A percentile compares a stretch with the other conserved stretches of the same genome.
These are phyloP conservation scores for Diabrotica undecimpunctata DNA, from an alignment of 1,140 invertebrate genomes.

Conservation along the genomic window DNA sequence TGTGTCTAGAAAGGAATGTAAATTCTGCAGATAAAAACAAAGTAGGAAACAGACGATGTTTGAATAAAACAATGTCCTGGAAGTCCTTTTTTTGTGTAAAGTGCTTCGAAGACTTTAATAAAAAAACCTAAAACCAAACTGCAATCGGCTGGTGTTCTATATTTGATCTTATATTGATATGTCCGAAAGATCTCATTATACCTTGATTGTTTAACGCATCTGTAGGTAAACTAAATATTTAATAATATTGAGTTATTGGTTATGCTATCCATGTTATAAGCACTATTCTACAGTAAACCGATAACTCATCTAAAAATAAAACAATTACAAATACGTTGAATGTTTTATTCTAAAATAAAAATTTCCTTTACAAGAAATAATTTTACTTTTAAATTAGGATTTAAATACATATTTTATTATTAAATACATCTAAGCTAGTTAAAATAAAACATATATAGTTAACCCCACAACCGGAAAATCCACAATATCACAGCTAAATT, in stretches of 20 bases:
- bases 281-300: no score
- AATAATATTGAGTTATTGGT: no score
- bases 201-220: no score
- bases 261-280: background rate
- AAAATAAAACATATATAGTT: conserved; percentile 17
- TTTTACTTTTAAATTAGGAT: background rate
- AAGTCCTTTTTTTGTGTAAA: conserved; percentile 7
- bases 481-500: conserved; percentile 50
- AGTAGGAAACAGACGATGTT: conserved; percentile 7
- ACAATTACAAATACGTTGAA: background rate
- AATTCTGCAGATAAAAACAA: conserved; percentile 12
- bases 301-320: background rate
- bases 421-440: conserved; percentile 9
- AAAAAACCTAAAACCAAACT: no score
- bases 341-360: background rate
- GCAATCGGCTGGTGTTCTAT: no score
- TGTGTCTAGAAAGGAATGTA: conserved; percentile 22
- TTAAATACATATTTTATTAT: conserved; percentile 10
- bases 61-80: conserved; percentile 13
- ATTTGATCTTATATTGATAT: no score
- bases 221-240: no score
- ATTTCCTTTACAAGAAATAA: conserved; percentile 2
- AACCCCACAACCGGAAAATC: conserved; percentile 29
- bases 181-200: no score
- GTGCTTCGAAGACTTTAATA: no score